Evolutionary conservation across 2,113 vertebrate genomes (phyloP).

Genomic region (Chionodraco myersi): DNA sequence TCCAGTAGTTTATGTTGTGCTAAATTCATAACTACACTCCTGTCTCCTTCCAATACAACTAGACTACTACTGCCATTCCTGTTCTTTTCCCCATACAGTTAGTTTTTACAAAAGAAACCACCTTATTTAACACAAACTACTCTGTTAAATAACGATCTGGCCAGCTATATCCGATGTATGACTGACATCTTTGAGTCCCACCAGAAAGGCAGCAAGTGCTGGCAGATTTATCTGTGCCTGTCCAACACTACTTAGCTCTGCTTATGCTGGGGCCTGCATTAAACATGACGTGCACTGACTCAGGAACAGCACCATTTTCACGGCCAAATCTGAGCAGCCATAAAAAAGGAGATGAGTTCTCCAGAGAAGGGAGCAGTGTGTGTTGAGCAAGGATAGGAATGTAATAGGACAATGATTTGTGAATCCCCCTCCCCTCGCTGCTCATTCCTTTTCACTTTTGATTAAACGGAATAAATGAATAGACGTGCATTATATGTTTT

Average conservation of each 20-base stretch:
- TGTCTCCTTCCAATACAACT: background rate
- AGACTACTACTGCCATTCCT: background rate
- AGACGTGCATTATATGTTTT: constrained; percentile 7
- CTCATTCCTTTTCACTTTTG: constrained; percentile 21
- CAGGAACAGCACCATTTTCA: constrained; percentile 41
- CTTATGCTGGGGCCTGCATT: constrained; percentile 60
- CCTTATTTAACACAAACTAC: background rate
- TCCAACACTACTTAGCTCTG: constrained; percentile 60
- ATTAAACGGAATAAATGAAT: constrained; percentile 24
- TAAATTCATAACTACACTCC: background rate
- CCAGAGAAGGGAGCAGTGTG: constrained; percentile 38
- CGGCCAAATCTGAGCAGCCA: constrained; percentile 43
- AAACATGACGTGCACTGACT: constrained; percentile 71
- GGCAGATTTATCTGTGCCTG: constrained; percentile 40
- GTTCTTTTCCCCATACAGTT: background rate
- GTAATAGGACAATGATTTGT: constrained; percentile 61
- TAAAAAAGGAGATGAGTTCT: constrained; percentile 53
- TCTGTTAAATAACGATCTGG: constrained; percentile 34
- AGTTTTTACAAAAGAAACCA: constrained; percentile 1
- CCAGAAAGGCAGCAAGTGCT: constrained; percentile 52
- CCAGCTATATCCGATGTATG: constrained; percentile 27
- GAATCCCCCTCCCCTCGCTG: background rate
- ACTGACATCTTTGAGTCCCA: constrained; percentile 41
- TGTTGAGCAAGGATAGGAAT: constrained; percentile 50
- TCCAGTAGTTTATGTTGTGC: background rate